Evolutionary conservation across 2,888 invertebrate species (phyloP), one percentile per base, ranked within the genome.

Genomic region (Ichneumoninae sp.): DNA sequence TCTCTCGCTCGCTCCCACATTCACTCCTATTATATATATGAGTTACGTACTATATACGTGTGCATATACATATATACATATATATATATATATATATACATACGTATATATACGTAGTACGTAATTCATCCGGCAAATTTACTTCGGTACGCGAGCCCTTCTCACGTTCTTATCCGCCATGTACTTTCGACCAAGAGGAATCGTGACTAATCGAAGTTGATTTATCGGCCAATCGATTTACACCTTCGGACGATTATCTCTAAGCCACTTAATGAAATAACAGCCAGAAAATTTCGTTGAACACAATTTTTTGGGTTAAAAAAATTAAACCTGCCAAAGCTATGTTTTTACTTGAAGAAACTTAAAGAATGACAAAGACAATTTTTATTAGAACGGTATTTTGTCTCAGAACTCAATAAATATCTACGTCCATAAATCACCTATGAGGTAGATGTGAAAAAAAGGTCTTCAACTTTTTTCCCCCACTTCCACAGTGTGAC

Each of bases 201-300:
- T 82, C 82, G 76, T 54, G 72, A 69, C 82, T 85, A 85, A 85
- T 85, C 76, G 82, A 85, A 72, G 72, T 71, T 74, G 85, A 85
- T 85, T 80, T 82, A 82, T 85, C 72, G 80, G 19, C 76, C 79
- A 69, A 85, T 85, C 85, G 82, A 82, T 85, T 82, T 74, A 80
- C 76, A 76, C 79, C 76, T 79, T 52, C 44, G 62, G 7, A 44
- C 60, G 62, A 80, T 85, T 60, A 72, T 78, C 50, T 40, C 44
- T 30, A 30, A 33, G 68, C 22, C 30, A 44, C 47, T 22, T 47
- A 13, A 30, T 16, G 57, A 19, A 36, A 71, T 54, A 57, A 40
- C 8, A 13, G 8, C 5, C 8, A 6, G 30, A 60, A 54, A 16
- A 16, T 13, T 69, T 44, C 5, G 2, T 68, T 26, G 19, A 5